Conservation (phyloP, 2,888 invertebrate genomes). For the Augochlorella aurata region DNA sequence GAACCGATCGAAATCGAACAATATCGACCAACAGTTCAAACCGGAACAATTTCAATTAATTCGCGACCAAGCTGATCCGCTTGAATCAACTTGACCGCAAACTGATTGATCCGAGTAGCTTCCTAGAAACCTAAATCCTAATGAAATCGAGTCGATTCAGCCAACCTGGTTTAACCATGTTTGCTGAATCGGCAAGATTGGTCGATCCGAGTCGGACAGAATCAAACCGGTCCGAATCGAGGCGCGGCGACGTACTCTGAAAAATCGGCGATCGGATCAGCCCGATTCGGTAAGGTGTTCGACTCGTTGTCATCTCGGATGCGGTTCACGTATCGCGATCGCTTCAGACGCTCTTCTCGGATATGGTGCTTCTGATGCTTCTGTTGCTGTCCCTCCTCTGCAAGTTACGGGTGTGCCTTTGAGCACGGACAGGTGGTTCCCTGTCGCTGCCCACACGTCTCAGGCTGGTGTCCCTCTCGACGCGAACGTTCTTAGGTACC, state of each 20-base stretch:
- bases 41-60: background rate
- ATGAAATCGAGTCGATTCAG: background rate
- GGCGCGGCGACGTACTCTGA: background rate
- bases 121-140: background rate
- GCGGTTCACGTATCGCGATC: background rate
- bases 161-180: background rate
- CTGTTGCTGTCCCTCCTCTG: slow-evolving; percentile 75
- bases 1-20: background rate
- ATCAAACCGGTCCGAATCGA: background rate
- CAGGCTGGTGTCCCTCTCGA: slow-evolving; percentile 73
- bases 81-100: too few species aligned
- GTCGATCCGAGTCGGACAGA: background rate
- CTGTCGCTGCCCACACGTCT: slow-evolving; percentile 75
- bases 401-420: slow-evolving; percentile 47
- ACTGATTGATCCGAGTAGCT: too few species aligned
- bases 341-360: slow-evolving; percentile 77
- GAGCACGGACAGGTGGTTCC: slow-evolving; percentile 64
- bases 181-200: background rate
- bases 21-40: background rate
- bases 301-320: background rate
- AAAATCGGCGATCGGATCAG: background rate
- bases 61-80: too few species aligned
- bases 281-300: background rate
- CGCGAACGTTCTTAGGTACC: slow-evolving; percentile 65
- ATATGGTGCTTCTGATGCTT: slow-evolving; percentile 75